A percentile compares a stretch with the other conserved stretches of the same genome.
Conservation (phyloP, 2,113 vertebrate species). For the Silurus glanis region DNA sequence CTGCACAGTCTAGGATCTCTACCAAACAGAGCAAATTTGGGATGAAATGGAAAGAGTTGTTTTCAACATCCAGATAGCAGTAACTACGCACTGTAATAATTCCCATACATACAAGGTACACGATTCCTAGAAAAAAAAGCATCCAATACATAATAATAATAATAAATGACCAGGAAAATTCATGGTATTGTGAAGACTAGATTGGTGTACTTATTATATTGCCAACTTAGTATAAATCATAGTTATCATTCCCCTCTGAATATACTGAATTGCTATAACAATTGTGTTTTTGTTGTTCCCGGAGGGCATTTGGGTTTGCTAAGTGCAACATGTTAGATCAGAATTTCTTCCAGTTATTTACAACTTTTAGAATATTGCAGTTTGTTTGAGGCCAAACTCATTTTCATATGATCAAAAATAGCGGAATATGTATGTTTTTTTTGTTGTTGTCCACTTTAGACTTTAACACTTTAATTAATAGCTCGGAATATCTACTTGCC, state of each 20-base stretch:
- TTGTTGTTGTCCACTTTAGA: neutral
- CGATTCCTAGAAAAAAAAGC: neutral
- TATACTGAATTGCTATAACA: neutral
- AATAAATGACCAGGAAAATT: neutral
- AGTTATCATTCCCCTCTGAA: neutral
- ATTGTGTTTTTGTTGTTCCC: neutral
- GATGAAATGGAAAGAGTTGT: constrained; percentile 7
- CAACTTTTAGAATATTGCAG: neutral
- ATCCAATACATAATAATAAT: neutral
- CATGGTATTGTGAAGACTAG: neutral
- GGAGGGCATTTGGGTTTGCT: neutral
- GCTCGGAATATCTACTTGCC: neutral
- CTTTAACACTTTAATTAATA: neutral
- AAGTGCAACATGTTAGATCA: neutral
- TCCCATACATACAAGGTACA: constrained; percentile 5
- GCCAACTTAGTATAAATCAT: neutral
- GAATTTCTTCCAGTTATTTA: neutral
- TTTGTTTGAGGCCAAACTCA: neutral
- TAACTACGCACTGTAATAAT: neutral
- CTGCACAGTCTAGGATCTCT: neutral
- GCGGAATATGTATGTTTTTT: neutral
- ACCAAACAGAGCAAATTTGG: neutral
- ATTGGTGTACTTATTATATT: neutral
- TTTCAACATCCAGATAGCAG: neutral
- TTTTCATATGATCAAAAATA: neutral